phyloP scores from a whole-genome alignment of 2,888 invertebrate species.

The Spodoptera picta region DNA sequence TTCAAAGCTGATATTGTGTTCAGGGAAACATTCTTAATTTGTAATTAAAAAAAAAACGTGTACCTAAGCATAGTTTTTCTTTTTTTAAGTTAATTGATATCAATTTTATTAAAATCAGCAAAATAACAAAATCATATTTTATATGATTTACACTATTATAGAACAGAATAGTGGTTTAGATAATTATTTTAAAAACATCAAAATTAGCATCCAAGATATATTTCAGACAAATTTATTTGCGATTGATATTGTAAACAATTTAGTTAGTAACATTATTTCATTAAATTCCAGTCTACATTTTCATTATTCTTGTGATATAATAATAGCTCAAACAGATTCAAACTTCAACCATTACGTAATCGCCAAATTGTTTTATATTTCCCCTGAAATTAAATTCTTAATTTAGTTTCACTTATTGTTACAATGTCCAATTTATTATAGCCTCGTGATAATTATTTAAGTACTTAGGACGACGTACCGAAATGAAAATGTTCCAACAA shows the following conservation, averaged over 20 bases:
- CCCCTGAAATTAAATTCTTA: constrained; percentile 32
- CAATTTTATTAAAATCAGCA: too few species aligned
- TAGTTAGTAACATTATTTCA: too few species aligned
- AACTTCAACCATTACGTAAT: constrained; percentile 35
- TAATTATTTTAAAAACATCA: too few species aligned
- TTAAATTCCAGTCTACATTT: constrained; percentile 2
- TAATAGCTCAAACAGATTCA: neutral
- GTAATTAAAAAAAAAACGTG: too few species aligned
- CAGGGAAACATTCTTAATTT: constrained; percentile 1
- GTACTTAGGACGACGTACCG: neutral
- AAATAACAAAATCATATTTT: too few species aligned
- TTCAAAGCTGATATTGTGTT: constrained; percentile 26
- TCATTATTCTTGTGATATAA: constrained; percentile 20
- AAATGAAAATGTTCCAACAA: neutral
- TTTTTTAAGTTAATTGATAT: too few species aligned
- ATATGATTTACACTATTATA: too few species aligned
- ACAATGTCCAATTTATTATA: constrained; percentile 22
- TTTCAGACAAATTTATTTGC: too few species aligned
- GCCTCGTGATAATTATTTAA: constrained; percentile 23
- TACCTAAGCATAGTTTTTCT: too few species aligned
- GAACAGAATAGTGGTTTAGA: too few species aligned
- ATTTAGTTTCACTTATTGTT: constrained; percentile 34
- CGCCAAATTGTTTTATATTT: constrained; percentile 25
- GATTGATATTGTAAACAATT: too few species aligned
- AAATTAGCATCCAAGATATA: too few species aligned